Percentiles rank a stretch among this genome's conserved stretches.
These are phyloP conservation scores for Bubo scandiacus DNA, from an alignment of 2,113 vertebrate genomes.

Conservation along the genomic window DNA sequence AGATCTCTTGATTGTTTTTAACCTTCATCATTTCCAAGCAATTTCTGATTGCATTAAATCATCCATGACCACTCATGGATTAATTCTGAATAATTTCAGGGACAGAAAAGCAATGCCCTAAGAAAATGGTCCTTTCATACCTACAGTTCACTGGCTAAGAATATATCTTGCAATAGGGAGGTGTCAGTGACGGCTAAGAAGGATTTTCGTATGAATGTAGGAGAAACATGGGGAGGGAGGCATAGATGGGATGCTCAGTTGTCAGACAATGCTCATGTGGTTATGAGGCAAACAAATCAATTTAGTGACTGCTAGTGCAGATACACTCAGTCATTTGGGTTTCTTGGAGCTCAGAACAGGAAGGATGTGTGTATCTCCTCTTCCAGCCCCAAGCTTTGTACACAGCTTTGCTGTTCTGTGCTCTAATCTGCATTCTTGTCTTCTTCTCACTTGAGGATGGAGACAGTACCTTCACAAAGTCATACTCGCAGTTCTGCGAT, in stretches of 20 bases:
- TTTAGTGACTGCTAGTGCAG: not conserved
- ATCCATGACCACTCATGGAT: not conserved
- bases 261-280: not conserved
- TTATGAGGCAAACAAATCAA: not conserved
- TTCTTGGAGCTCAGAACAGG: not conserved
- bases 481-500: slow-evolving; percentile 84
- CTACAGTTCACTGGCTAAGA: not conserved
- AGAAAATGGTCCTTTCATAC: not conserved
- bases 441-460: not conserved
- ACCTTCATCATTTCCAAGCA: not conserved
- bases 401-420: not conserved
- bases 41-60: not conserved
- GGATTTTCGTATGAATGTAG: not conserved
- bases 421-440: not conserved
- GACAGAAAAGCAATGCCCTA: not conserved
- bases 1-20: not conserved
- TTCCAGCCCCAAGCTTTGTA: not conserved
- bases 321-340: not conserved
- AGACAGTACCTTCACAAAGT: slow-evolving; percentile 81
- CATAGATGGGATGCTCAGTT: not conserved
- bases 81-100: not conserved
- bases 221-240: not conserved
- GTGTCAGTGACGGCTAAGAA: not conserved
- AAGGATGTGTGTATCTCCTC: not conserved
- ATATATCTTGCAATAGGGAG: not conserved